A percentile compares a stretch with the other conserved stretches of the same genome.
Conservation (phyloP, 2,113 vertebrate species). For the Erythrocebus patas region DNA sequence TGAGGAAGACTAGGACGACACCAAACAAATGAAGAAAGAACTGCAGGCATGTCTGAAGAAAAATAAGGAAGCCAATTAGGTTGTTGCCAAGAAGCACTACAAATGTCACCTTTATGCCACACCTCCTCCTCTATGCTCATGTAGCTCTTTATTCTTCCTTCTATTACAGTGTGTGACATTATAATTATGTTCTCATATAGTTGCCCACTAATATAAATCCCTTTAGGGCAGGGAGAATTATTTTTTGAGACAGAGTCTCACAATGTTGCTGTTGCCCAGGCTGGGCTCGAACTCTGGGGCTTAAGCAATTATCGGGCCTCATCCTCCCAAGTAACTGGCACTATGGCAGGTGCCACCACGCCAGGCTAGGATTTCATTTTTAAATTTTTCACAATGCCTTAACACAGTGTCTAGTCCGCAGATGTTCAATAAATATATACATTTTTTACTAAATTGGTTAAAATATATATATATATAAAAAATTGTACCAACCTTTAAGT, state of each 20-base stretch:
- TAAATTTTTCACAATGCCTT: background rate
- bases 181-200: background rate
- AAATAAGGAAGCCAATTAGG: background rate
- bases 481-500: background rate
- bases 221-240: background rate
- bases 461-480: background rate
- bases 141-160: background rate
- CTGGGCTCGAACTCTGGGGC: background rate
- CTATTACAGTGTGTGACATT: too few species aligned
- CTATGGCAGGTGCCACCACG: background rate
- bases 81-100: background rate
- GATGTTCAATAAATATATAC: background rate
- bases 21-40: background rate
- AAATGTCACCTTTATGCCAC: background rate
- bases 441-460: background rate
- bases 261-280: background rate
- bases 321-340: background rate
- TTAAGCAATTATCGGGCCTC: background rate
- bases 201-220: background rate
- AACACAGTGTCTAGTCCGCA: background rate
- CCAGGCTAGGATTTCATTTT: background rate
- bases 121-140: background rate
- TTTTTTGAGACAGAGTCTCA: too few species aligned
- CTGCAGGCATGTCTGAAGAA: background rate
- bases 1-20: background rate